These are phyloP conservation scores for Ciconia boyciana DNA, from an alignment of 2,113 vertebrate genomes.

Conservation along the genomic window DNA sequence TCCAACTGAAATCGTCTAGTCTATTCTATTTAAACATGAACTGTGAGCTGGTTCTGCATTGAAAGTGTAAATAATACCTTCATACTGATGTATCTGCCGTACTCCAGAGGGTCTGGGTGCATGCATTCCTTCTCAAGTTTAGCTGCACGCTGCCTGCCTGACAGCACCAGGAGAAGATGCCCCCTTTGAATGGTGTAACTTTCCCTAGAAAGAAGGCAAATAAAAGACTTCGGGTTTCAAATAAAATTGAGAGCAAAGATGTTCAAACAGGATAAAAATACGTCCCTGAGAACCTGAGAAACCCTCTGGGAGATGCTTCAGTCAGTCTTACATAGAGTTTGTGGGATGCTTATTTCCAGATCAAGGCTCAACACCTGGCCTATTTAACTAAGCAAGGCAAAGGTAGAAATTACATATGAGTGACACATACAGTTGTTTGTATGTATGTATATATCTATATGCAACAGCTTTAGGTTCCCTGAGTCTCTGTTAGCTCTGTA, in stretches of 20 bases:
- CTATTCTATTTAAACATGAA: background rate
- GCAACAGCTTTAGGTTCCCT: background rate
- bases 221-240: background rate
- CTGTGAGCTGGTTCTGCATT: background rate
- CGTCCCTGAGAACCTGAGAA: background rate
- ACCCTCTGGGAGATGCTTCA: background rate
- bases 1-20: background rate
- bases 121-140: background rate
- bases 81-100: background rate
- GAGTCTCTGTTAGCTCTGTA: background rate
- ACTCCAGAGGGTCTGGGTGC: background rate
- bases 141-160: background rate
- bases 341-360: background rate
- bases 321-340: background rate
- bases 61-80: background rate
- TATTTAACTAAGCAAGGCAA: background rate
- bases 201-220: background rate
- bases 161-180: background rate
- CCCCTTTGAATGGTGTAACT: background rate
- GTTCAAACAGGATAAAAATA: background rate
- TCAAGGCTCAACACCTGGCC: background rate
- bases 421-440: background rate
- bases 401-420: background rate
- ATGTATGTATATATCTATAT: rapidly evolving
- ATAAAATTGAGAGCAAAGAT: background rate